Conservation (phyloP, 2,113 vertebrate genomes). For the Anthoscopus minutus region DNA sequence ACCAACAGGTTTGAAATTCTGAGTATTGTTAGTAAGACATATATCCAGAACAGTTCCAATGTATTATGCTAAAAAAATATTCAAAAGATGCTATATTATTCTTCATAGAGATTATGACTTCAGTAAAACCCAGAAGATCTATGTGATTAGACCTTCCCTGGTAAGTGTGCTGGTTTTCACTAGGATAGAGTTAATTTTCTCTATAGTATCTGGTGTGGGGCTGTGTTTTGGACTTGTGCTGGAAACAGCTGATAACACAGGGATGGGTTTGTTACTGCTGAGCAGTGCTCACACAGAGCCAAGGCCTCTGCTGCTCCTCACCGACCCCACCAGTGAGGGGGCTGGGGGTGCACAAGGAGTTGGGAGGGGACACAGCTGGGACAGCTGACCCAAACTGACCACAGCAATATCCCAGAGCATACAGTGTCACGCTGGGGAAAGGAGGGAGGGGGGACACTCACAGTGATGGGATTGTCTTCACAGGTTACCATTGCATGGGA, state of each 20-base stretch:
- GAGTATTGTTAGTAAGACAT: background rate
- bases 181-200: background rate
- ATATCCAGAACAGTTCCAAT: background rate
- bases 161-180: background rate
- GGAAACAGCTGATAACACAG: background rate
- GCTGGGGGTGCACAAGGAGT: too few relatives aligned
- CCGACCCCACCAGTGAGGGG: fast-evolving
- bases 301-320: background rate
- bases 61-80: background rate
- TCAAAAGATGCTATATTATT: background rate
- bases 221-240: background rate
- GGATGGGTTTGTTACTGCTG: fast-evolving
- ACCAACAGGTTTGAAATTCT: background rate
- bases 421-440: background rate
- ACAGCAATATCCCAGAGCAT: fast-evolving
- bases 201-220: fast-evolving
- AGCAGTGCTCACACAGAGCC: background rate
- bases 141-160: background rate
- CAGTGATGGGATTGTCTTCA: background rate
- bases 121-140: background rate
- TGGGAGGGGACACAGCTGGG: background rate
- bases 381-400: background rate
- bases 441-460: fast-evolving
- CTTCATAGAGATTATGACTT: background rate
- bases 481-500: fast-evolving